Percentiles rank a stretch among this genome's conserved stretches.
Conservation (phyloP, 2,888 invertebrate species). For the Plusia festucae region DNA sequence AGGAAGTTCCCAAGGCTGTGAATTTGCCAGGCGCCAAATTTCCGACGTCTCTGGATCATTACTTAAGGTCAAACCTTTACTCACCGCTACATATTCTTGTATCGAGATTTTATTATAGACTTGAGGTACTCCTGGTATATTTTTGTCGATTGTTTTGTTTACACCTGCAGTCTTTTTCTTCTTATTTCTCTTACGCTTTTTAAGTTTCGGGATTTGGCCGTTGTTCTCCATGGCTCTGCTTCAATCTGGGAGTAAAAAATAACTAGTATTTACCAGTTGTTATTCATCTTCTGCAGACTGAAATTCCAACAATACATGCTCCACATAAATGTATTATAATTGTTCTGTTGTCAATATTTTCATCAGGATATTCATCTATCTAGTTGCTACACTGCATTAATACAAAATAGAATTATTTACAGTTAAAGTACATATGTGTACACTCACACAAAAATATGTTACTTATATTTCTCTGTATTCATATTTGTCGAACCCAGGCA, state of each 20-base stretch:
- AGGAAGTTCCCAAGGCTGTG: too few relatives aligned
- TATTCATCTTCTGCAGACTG: conserved; percentile 1
- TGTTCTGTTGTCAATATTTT: background rate
- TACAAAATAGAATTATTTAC: background rate
- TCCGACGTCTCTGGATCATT: background rate
- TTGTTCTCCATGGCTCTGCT: conserved; percentile 26
- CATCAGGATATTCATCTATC: too few relatives aligned
- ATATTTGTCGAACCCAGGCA: too few relatives aligned
- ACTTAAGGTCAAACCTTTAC: background rate
- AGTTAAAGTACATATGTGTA: too few relatives aligned
- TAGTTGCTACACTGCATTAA: background rate
- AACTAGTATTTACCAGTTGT: conserved; percentile 34
- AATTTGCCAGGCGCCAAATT: too few relatives aligned
- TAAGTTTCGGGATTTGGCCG: background rate
- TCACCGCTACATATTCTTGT: too few relatives aligned
- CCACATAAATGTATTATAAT: background rate
- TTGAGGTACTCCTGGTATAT: too few relatives aligned
- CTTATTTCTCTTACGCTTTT: background rate
- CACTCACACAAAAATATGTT: too few relatives aligned
- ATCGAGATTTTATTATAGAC: too few relatives aligned
- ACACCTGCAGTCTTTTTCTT: background rate
- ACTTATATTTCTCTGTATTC: too few relatives aligned
- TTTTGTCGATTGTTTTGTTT: too few relatives aligned
- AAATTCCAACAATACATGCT: background rate
- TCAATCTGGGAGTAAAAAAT: conserved; percentile 49